Conservation (phyloP, 2,797 vertebrate genomes). For the Clangula hyemalis region DNA sequence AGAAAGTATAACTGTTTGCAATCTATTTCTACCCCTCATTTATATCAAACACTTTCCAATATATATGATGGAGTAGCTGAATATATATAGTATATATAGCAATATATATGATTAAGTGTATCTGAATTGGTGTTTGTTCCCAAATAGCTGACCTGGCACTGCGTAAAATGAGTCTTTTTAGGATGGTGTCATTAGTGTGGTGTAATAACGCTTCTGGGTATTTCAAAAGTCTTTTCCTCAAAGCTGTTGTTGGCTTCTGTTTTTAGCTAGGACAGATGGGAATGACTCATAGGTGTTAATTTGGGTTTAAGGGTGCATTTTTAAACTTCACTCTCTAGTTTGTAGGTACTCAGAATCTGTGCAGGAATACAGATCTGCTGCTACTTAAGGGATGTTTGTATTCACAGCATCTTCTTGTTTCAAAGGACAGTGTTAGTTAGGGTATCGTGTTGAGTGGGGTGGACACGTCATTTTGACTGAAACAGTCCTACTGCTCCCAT, state of each 20-base stretch:
- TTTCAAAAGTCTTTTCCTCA: background rate
- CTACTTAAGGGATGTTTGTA: background rate
- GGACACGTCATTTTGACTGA: background rate
- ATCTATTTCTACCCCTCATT: background rate
- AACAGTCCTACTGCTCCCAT: background rate
- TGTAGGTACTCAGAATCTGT: background rate
- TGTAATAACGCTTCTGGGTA: background rate
- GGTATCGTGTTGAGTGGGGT: background rate
- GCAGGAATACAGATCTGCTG: background rate
- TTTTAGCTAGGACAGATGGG: background rate
- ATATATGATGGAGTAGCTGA: background rate
- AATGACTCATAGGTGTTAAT: background rate
- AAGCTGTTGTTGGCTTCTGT: background rate
- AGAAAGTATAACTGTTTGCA: background rate
- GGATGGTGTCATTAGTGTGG: background rate
- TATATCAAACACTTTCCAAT: background rate
- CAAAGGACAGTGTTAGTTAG: background rate
- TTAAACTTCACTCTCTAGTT: background rate
- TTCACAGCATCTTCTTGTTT: background rate
- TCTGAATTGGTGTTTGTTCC: background rate
- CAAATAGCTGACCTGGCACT: background rate
- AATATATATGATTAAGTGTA: background rate
- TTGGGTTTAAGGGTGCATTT: background rate
- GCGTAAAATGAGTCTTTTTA: background rate
- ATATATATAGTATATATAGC: too few species aligned